Conservation (phyloP, 2,113 vertebrate species). For the Martes martes region DNA sequence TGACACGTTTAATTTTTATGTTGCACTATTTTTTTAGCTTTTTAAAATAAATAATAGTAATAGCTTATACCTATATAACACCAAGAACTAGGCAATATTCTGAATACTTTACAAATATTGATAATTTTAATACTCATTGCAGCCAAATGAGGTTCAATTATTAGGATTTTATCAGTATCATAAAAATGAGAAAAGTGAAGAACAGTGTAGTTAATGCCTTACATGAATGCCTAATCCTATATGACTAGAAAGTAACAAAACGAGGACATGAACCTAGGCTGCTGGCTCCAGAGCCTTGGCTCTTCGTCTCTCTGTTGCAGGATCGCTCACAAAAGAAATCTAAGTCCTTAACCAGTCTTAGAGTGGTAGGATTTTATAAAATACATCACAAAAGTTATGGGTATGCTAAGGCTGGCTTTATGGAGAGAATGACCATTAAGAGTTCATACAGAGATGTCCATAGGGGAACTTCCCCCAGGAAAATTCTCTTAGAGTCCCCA, state of each 20-base stretch:
- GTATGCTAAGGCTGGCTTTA: neutral
- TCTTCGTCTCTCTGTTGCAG: neutral
- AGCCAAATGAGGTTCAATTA: neutral
- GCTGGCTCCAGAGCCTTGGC: neutral
- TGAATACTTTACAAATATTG: neutral
- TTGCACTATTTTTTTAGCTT: neutral
- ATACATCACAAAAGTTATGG: neutral
- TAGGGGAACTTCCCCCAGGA: neutral
- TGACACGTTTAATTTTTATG: neutral
- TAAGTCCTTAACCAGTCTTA: neutral
- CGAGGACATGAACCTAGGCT: neutral
- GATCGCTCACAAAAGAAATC: neutral
- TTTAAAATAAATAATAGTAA: neutral
- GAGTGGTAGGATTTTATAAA: neutral
- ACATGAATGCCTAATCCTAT: neutral
- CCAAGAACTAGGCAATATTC: neutral
- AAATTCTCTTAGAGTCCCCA: neutral
- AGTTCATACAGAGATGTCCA: too few species aligned
- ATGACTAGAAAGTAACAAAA: neutral
- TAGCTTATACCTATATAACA: neutral
- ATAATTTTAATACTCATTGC: neutral
- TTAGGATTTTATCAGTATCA: neutral
- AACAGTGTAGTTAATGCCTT: neutral
- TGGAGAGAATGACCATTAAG: neutral
- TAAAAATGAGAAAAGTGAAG: neutral